phyloP scores from a whole-genome alignment of 2,113 vertebrate species.

The Colaptes auratus region DNA sequence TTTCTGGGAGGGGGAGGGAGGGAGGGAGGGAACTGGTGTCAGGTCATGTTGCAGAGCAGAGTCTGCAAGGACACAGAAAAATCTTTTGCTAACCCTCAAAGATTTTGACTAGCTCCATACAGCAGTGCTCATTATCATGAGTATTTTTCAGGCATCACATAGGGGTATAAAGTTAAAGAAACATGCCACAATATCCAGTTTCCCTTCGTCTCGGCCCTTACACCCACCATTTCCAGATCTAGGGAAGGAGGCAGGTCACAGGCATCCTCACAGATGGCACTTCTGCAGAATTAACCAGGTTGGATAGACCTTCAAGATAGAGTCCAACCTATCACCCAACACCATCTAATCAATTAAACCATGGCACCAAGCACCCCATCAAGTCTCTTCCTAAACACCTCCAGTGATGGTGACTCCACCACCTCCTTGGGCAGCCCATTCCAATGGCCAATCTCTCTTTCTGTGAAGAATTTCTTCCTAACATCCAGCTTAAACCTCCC shows the following conservation, averaged over 20 bases:
- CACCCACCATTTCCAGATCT: accelerated
- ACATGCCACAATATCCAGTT: background rate
- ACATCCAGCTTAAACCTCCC: no score
- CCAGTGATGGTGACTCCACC: no score
- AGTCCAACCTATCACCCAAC: no score
- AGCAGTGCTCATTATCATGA: background rate
- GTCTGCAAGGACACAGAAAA: slow-evolving; percentile 7
- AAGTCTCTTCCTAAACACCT: no score
- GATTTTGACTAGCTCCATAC: background rate
- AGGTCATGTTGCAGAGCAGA: background rate
- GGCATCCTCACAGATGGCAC: background rate
- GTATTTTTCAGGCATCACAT: background rate
- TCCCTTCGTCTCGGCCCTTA: background rate
- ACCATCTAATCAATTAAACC: no score
- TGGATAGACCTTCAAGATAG: no score
- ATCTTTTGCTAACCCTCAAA: background rate
- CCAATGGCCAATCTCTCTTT: no score
- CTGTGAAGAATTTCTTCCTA: no score
- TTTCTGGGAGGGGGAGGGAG: slow-evolving; percentile 1
- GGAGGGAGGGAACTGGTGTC: background rate
- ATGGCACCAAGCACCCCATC: no score
- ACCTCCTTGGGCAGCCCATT: no score
- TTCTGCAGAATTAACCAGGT: background rate
- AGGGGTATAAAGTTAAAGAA: background rate
- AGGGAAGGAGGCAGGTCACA: background rate